Base-by-base conservation (phyloP, 2,888 invertebrate genomes). In the Nymphalis c-album region DNA sequence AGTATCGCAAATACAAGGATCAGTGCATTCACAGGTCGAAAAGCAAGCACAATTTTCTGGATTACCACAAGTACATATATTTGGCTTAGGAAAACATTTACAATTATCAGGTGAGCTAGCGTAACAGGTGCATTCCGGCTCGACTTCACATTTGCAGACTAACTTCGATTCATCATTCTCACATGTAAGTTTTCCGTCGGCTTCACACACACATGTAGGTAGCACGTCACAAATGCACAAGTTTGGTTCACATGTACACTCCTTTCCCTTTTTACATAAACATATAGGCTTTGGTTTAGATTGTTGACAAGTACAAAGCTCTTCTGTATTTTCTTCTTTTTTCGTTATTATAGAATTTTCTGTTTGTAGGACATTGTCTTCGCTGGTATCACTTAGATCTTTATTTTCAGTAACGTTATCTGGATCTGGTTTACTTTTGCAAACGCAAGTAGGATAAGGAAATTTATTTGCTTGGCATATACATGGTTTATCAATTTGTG, bases 41-140 rank as follows among this genome's bases (percentile, higher is more conserved):
- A 76, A 81, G 72, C 91, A 92, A 76, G 80, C 86, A 72, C 92
- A 92, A 70, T 87, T 76, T 40, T 81, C 80, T 31, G 85, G 81
- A 77, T 87, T 77, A 7, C 81, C 85, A 76, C 91, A 91, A 20
- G 79, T 81, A 69, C 91, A 91, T 20, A 70, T 1, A 57, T 63
- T 35, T 51, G 78, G 75, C 64, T 76, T 75, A 1, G 85, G 82
- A 64, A 82, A 86, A 71, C 90, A 90, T 73, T 76, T 74, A 69
- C 91, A 91, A 55, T 76, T 71, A 18, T 70, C 71, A 2, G 75
- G 72, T 26, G 74, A 59, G 60, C 74, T 69, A 7, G 72, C 73
- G 48, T 77, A 75, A 69, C 90, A 91, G 47, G 71, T 81, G 73
- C 90, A 91, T 61, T 76, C 76, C 71, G 75, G 74, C 7, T 77